Percentiles rank a stretch among this genome's conserved stretches.
Conservation (phyloP, 2,113 vertebrate genomes). For the Heterotis niloticus region DNA sequence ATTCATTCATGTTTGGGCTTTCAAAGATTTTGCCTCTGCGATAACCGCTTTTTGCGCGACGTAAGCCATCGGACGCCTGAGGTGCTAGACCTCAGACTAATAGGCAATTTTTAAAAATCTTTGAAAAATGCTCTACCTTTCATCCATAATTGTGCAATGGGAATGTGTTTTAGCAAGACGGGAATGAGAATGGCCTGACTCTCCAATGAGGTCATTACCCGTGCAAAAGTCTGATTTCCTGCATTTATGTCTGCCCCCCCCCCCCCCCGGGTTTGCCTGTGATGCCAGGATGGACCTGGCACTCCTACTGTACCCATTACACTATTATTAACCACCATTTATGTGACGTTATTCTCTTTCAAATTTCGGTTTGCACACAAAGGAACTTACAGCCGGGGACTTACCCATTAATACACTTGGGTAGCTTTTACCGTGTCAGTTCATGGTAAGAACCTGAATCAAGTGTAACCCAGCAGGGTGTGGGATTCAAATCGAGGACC, state of each 20-base stretch:
- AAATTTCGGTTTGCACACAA: conserved; percentile 56
- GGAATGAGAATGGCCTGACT: conserved; percentile 45
- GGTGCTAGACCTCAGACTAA: conserved; percentile 56
- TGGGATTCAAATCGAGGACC: no score
- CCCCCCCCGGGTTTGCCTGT: conserved; percentile 9
- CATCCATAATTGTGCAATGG: conserved; percentile 50
- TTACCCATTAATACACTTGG: no score
- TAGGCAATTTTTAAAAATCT: conserved; percentile 51
- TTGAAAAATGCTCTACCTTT: conserved; percentile 53
- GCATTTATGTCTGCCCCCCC: background rate
- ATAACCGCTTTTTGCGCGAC: conserved; percentile 54
- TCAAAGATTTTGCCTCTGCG: conserved; percentile 56
- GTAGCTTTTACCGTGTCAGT: no score
- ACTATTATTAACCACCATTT: background rate
- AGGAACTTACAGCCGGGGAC: no score
- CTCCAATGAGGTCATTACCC: conserved; percentile 46
- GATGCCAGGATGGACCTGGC: background rate
- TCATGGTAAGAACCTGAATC: no score
- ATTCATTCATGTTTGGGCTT: conserved; percentile 56
- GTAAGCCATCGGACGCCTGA: conserved; percentile 44
- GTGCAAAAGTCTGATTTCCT: conserved; percentile 32
- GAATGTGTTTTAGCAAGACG: conserved; percentile 36
- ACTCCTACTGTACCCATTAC: background rate
- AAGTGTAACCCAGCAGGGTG: no score
- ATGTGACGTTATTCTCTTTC: background rate